Evolutionary conservation across 1,140 invertebrate species (phyloP), one percentile per base, ranked within the genome.

Genomic region (Triops longicaudatus): DNA sequence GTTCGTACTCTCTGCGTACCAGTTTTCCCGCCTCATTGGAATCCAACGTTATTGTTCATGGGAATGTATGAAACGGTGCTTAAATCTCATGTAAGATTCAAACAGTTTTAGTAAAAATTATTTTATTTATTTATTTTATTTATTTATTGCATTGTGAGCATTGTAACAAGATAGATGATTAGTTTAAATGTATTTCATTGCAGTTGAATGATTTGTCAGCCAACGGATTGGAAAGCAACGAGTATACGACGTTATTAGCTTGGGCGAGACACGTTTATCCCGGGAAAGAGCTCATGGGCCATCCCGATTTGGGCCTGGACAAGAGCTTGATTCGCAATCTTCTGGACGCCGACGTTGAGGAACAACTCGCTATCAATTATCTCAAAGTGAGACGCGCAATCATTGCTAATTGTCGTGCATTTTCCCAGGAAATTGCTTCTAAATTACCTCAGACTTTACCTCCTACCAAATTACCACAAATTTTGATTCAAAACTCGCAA

Each of bases 21-120:
- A 1, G 98, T 96, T 84, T 99, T 99, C 83, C 97, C 97, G 3
- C 94, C 95, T n/a, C 89, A 91, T 78, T 99, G 97, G 81, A 89
- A 98, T 82, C 98, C 99, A 79, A 90, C 96, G 14, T 5, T 63
- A 9, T 17, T 63, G 22, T 63, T 63, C 50, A 63, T 63, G 50
- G 50, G 50, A 63, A 63, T 63, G 50, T 63, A 63, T 17, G 50
- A 63, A 63, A 63, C 14, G 22, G 50, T 63, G 50, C 50, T 63
- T 9, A 63, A 63, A 63, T 10, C 50, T 63, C 50, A 63, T 14
- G 50, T 63, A 63, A 17, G 50, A 37, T 37, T 37, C 2, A 37
- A 37, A 37, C 7, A 37, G 31, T 37, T 37, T 37, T 7, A 37
- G 31, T 37, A 2, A 37, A 37, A n/a, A n/a, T n/a, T n/a, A n/a